Conservation (phyloP, 1,140 invertebrate genomes). For the Solenopsis fugax region DNA sequence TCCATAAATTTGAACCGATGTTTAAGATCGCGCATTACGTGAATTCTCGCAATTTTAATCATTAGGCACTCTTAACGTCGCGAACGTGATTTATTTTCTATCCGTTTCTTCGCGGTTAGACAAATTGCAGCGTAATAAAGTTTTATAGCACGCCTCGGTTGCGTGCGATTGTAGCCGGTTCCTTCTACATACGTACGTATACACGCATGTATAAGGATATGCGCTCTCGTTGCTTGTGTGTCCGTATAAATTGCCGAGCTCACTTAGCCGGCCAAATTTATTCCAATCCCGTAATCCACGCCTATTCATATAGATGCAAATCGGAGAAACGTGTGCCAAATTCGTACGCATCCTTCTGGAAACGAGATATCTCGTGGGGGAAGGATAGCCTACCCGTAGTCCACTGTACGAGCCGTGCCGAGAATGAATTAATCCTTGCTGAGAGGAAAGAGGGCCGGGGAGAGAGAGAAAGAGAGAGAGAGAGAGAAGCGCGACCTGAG, state of each 20-base stretch:
- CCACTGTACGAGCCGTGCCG: slow-evolving; percentile 52
- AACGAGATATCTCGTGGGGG: slow-evolving; percentile 72
- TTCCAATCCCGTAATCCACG: slow-evolving; percentile 79
- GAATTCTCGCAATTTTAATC: slow-evolving; percentile 27
- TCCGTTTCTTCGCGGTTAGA: slow-evolving; percentile 30
- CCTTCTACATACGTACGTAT: not conserved
- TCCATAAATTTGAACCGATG: slow-evolving; percentile 4
- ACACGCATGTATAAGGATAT: slow-evolving; percentile 26
- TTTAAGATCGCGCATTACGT: not conserved
- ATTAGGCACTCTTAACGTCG: slow-evolving; percentile 8
- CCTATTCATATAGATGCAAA: slow-evolving; percentile 80
- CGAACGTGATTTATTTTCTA: slow-evolving; percentile 55
- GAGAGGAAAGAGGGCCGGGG: slow-evolving; percentile 52
- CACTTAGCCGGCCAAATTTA: slow-evolving; percentile 78
- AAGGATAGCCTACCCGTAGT: slow-evolving; percentile 58
- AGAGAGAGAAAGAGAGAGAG: not conserved
- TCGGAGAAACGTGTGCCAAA: slow-evolving; percentile 79
- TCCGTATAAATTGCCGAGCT: slow-evolving; percentile 76
- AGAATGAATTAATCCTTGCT: slow-evolving; percentile 75
- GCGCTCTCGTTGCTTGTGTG: slow-evolving; percentile 56
- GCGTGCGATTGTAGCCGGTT: slow-evolving; percentile 25
- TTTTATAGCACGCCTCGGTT: slow-evolving; percentile 54
- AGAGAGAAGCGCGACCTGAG: slow-evolving; percentile 13
- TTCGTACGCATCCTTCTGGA: slow-evolving; percentile 78
- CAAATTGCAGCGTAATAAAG: slow-evolving; percentile 60